Conservation (phyloP, 2,797 vertebrate species). For the Oreonectes daqikongensis region DNA sequence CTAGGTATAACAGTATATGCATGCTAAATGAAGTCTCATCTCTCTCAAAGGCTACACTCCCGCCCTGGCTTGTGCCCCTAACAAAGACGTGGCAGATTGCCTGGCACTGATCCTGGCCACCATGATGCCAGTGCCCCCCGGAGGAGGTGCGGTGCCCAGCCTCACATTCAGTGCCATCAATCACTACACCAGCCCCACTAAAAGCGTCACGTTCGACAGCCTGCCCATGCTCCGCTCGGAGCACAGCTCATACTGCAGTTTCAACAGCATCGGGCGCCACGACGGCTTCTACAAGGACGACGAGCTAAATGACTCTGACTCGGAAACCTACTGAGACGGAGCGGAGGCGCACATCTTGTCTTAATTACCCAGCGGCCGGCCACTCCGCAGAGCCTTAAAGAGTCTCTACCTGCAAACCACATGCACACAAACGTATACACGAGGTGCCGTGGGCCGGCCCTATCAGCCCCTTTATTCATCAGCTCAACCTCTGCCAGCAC, state of each 20-base stretch:
- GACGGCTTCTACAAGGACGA: slow-evolving; percentile 91
- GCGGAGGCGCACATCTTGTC: slow-evolving; percentile 39
- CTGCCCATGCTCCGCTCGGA: slow-evolving; percentile 86
- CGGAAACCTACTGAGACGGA: slow-evolving; percentile 89
- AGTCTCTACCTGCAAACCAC: slow-evolving; percentile 8
- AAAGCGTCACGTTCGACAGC: slow-evolving; percentile 92
- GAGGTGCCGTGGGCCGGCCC: slow-evolving; percentile 67
- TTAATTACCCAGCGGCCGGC: slow-evolving; percentile 49
- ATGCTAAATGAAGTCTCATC: neutral
- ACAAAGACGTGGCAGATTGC: slow-evolving; percentile 97
- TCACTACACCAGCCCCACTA: slow-evolving; percentile 93
- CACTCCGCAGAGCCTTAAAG: slow-evolving; percentile 55
- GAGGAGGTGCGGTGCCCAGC: slow-evolving; percentile 80
- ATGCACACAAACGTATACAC: slow-evolving; percentile 50
- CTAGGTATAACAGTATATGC: too few relatives aligned
- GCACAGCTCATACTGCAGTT: slow-evolving; percentile 93
- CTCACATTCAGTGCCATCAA: slow-evolving; percentile 93
- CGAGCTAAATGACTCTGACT: slow-evolving; percentile 96
- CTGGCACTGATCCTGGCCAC: slow-evolving; percentile 97
- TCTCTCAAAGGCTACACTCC: slow-evolving; percentile 89
- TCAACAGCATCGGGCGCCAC: slow-evolving; percentile 92
- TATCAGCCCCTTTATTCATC: slow-evolving; percentile 49
- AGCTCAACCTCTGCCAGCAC: slow-evolving; percentile 74
- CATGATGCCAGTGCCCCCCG: slow-evolving; percentile 96
- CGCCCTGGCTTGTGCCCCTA: slow-evolving; percentile 95